A percentile compares a stretch with the other conserved stretches of the same genome.
Evolutionary conservation across 1,140 invertebrate genomes (phyloP).

Genomic region (Bombus ignitus): DNA sequence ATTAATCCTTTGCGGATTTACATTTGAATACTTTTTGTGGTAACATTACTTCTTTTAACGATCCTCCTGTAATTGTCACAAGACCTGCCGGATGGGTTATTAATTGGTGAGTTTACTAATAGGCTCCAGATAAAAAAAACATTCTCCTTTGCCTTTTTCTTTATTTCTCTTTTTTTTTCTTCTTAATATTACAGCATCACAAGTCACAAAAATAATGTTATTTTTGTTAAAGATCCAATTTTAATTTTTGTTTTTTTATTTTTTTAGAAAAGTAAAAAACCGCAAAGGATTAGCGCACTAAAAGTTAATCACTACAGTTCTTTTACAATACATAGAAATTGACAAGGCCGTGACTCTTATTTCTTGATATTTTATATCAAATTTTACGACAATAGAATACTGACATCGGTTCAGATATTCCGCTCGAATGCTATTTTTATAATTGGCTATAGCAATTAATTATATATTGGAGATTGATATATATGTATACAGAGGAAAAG

Average conservation of each 20-base stretch:
- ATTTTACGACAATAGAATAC: conserved; percentile 37
- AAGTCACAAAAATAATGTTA: neutral
- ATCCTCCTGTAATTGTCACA: too few relatives aligned
- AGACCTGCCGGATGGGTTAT: neutral
- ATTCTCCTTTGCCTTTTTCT: neutral
- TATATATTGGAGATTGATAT: conserved; percentile 44
- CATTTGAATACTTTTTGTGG: neutral
- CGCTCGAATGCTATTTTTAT: conserved; percentile 62
- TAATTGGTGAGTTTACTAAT: neutral
- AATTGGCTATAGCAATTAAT: conserved; percentile 52
- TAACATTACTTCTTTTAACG: neutral
- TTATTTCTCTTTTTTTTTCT: neutral
- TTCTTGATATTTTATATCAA: conserved; percentile 55
- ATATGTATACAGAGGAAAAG: conserved; percentile 22
- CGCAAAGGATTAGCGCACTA: conserved; percentile 28
- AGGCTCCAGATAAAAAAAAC: neutral
- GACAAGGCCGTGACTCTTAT: conserved; percentile 6
- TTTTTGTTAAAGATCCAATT: neutral
- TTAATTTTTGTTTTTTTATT: neutral
- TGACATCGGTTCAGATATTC: conserved; percentile 31
- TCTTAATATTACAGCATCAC: neutral
- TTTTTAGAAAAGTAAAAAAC: neutral
- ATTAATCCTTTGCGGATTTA: conserved; percentile 27
- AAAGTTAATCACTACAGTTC: conserved; percentile 19
- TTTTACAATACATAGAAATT: conserved; percentile 43